A percentile compares a stretch with the other conserved stretches of the same genome.
Evolutionary conservation across 2,113 vertebrate species (phyloP).

Genomic region (Myxocyprinus asiaticus): DNA sequence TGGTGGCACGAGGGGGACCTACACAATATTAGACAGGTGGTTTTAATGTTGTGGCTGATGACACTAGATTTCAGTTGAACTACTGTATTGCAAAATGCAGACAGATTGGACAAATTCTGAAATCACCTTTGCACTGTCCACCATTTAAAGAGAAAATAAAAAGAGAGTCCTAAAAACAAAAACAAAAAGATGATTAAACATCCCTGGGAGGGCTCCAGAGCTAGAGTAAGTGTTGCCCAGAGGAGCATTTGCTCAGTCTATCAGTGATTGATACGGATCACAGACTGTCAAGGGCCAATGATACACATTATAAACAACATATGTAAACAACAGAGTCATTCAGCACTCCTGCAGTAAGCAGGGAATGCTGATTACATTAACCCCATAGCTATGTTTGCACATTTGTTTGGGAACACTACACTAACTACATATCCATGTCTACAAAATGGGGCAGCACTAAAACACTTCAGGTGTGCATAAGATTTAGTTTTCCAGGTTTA

Average conservation of each 20-base stretch:
- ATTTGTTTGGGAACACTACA: not conserved
- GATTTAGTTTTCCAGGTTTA: not conserved
- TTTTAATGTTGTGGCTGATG: too few species aligned
- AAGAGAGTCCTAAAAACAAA: not conserved
- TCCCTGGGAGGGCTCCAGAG: not conserved
- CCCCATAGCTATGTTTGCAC: not conserved
- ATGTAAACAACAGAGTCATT: conserved; percentile 30
- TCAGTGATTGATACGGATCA: conserved; percentile 43
- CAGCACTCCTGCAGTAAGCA: conserved; percentile 22
- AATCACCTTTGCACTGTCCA: not conserved
- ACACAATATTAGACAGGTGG: too few species aligned
- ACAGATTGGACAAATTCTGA: too few species aligned
- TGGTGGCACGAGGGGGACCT: too few species aligned
- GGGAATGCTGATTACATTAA: conserved; percentile 22
- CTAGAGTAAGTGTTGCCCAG: not conserved
- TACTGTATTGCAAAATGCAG: too few species aligned
- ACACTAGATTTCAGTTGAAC: too few species aligned
- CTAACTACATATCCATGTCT: not conserved
- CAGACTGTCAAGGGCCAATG: conserved; percentile 23
- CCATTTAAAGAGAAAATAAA: not conserved
- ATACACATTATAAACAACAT: conserved; percentile 42
- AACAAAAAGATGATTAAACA: not conserved
- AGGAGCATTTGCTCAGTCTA: conserved; percentile 9
- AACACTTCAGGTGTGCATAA: not conserved
- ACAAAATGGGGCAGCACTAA: not conserved